phyloP scores from a whole-genome alignment of 2,797 vertebrate genomes.

The Notoglanidium macrostoma region DNA sequence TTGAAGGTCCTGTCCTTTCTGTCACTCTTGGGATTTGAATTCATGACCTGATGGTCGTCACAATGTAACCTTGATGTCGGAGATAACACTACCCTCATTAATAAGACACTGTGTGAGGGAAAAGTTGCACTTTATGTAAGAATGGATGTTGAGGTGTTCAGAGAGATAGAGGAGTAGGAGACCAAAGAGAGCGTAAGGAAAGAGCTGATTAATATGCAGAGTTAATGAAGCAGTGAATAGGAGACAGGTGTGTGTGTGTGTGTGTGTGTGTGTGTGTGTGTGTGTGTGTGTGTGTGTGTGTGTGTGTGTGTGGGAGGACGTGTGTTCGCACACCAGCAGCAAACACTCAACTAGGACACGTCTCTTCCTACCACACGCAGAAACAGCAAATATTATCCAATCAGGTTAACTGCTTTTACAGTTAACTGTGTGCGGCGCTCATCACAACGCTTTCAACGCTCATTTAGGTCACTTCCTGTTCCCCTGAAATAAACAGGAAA shows the following conservation, averaged over 20 bases:
- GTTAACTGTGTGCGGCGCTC: neutral
- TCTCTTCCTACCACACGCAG: slow-evolving; percentile 16
- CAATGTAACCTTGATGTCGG: slow-evolving; percentile 18
- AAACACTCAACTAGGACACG: slow-evolving; percentile 15
- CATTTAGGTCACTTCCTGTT: slow-evolving; percentile 19
- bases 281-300: slow-evolving; percentile 11
- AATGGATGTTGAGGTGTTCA: neutral
- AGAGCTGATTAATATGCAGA: slow-evolving; percentile 47
- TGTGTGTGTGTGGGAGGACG: slow-evolving; percentile 18
- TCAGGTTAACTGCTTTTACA: slow-evolving; percentile 16
- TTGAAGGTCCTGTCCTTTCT: slow-evolving; percentile 13
- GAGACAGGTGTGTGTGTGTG: slow-evolving; percentile 39
- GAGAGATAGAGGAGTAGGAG: neutral
- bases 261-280: slow-evolving; percentile 22
- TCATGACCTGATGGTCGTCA: slow-evolving; percentile 8
- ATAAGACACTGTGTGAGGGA: neutral
- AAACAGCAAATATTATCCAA: slow-evolving; percentile 24
- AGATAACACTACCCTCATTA: neutral
- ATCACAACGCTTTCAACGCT: slow-evolving; percentile 1
- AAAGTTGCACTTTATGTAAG: slow-evolving; percentile 24
- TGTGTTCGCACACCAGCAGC: slow-evolving; percentile 15
- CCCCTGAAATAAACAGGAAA: slow-evolving; percentile 22
- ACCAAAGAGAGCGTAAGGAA: slow-evolving; percentile 3
- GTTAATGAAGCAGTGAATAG: slow-evolving; percentile 51
- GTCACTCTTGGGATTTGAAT: slow-evolving; percentile 6